Percentiles rank a stretch among this genome's conserved stretches.
Evolutionary conservation across 2,888 invertebrate species (phyloP).

Genomic region (Drosophila testacea): DNA sequence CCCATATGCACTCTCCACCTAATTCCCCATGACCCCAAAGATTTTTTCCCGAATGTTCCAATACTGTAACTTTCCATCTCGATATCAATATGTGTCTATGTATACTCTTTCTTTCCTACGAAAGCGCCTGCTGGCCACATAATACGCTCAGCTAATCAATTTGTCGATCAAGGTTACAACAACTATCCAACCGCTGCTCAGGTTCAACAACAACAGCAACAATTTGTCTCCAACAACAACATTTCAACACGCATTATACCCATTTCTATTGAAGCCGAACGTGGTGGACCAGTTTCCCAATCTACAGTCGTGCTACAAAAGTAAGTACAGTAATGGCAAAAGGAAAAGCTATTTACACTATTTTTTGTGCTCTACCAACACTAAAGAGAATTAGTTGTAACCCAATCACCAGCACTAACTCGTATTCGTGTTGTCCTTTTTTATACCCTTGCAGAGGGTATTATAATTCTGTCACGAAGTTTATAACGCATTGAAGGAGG

Average conservation of each 20-base stretch:
- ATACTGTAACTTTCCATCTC: slow-evolving; percentile 66
- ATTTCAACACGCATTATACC: slow-evolving; percentile 87
- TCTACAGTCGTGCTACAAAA: slow-evolving; percentile 84
- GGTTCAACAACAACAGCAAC: slow-evolving; percentile 58
- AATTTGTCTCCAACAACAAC: slow-evolving; percentile 43
- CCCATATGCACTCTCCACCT: slow-evolving; percentile 24
- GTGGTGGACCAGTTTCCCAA: slow-evolving; percentile 84
- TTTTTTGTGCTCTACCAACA: slow-evolving; percentile 66
- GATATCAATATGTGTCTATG: slow-evolving; percentile 75
- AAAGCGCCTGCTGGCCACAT: slow-evolving; percentile 82
- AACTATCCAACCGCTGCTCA: slow-evolving; percentile 79
- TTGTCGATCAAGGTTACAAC: slow-evolving; percentile 85
- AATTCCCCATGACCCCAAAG: slow-evolving; percentile 32
- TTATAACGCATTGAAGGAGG: too few species aligned
- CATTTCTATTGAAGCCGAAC: slow-evolving; percentile 86
- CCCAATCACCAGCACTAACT: slow-evolving; percentile 63
- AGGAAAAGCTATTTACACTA: slow-evolving; percentile 7
- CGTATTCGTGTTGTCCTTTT: slow-evolving; percentile 71
- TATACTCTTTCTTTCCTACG: slow-evolving; percentile 79
- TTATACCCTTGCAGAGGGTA: slow-evolving; percentile 22
- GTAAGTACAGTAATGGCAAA: slow-evolving; percentile 72
- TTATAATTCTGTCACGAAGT: too few species aligned
- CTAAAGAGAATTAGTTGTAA: slow-evolving; percentile 40
- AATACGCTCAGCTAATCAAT: slow-evolving; percentile 85
- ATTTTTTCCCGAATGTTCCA: slow-evolving; percentile 47